A percentile compares a stretch with the other conserved stretches of the same genome.
These are phyloP conservation scores for Drosophila setifemur DNA, from an alignment of 1,140 invertebrate genomes.

Conservation along the genomic window DNA sequence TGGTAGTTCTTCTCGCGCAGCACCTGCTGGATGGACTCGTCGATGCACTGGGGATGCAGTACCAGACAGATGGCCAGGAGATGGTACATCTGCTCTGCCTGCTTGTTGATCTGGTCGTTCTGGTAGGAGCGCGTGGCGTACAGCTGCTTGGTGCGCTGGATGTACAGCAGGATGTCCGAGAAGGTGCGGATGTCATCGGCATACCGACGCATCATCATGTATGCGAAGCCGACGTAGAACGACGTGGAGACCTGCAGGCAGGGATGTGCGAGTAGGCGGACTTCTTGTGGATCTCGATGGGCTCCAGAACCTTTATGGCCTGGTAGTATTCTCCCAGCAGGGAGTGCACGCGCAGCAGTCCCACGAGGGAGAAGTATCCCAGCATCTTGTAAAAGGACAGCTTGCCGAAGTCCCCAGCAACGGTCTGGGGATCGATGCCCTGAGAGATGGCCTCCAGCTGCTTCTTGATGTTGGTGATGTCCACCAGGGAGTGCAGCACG, in stretches of 20 bases:
- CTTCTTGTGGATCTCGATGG: constrained; percentile 98
- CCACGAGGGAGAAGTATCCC: constrained; percentile 98
- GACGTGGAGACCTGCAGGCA: constrained; percentile 99
- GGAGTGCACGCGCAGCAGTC: constrained; percentile 96
- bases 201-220: constrained; percentile 99
- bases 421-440: constrained; percentile 96
- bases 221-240: constrained; percentile 99
- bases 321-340: constrained; percentile 99
- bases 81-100: constrained; percentile 99
- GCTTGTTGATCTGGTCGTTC: constrained; percentile 99
- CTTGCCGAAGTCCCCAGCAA: constrained; percentile 98
- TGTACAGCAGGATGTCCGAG: constrained; percentile 97
- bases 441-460: constrained; percentile 94
- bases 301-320: constrained; percentile 98
- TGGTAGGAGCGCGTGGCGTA: constrained; percentile 96
- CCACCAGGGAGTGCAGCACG: constrained; percentile 98
- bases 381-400: constrained; percentile 99
- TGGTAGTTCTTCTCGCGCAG: constrained; percentile 95
- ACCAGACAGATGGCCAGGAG: constrained; percentile 98
- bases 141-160: constrained; percentile 97
- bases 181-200: constrained; percentile 99
- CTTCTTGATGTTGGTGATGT: constrained; percentile 99
- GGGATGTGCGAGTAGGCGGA: constrained; percentile 98
- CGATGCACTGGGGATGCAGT: constrained; percentile 98
- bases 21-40: constrained; percentile 97